Percentiles rank a stretch among this genome's conserved stretches.
Conservation (phyloP, 2,797 vertebrate genomes). For the Helostoma temminkii region DNA sequence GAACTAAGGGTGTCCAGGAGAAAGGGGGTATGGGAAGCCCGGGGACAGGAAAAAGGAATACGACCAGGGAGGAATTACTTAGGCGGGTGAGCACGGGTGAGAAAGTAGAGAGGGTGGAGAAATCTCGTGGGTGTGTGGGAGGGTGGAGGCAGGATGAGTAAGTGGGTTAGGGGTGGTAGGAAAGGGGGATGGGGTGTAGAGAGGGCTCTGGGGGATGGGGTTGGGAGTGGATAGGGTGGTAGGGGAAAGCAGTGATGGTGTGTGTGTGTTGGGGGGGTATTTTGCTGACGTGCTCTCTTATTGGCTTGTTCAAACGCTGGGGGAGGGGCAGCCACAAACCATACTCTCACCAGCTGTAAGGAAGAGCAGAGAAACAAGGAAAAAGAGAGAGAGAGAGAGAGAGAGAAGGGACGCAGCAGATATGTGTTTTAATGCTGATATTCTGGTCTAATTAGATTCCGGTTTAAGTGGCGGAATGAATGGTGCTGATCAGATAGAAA, state of each 20-base stretch:
- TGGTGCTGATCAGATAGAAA: conserved; percentile 69
- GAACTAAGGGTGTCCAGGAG: conserved; percentile 56
- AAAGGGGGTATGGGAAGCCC: conserved; percentile 55
- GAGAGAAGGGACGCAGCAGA: conserved; percentile 31
- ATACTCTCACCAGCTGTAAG: conserved; percentile 86
- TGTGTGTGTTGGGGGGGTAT: conserved; percentile 59
- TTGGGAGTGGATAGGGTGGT: conserved; percentile 78
- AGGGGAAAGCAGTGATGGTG: conserved; percentile 68
- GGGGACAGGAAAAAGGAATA: conserved; percentile 32
- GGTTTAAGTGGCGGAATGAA: conserved; percentile 79
- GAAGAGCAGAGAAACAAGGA: conserved; percentile 78
- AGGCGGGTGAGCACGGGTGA: conserved; percentile 66
- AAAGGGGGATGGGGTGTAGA: conserved; percentile 78
- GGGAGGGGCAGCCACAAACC: conserved; percentile 83
- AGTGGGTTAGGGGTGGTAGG: conserved; percentile 79
- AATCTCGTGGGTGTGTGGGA: conserved; percentile 75
- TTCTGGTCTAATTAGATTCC: conserved; percentile 85
- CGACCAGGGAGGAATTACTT: conserved; percentile 28
- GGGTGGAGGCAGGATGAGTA: conserved; percentile 80
- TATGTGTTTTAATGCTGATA: conserved; percentile 84
- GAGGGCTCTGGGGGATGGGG: conserved; percentile 81
- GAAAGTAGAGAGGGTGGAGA: conserved; percentile 73
- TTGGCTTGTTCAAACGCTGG: conserved; percentile 85
- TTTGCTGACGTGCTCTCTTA: conserved; percentile 80
- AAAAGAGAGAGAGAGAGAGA: conserved; percentile 48